Evolutionary conservation across 1,140 invertebrate species (phyloP), one percentile per base, ranked within the genome.

Genomic region (Laodelphax striatellus): DNA sequence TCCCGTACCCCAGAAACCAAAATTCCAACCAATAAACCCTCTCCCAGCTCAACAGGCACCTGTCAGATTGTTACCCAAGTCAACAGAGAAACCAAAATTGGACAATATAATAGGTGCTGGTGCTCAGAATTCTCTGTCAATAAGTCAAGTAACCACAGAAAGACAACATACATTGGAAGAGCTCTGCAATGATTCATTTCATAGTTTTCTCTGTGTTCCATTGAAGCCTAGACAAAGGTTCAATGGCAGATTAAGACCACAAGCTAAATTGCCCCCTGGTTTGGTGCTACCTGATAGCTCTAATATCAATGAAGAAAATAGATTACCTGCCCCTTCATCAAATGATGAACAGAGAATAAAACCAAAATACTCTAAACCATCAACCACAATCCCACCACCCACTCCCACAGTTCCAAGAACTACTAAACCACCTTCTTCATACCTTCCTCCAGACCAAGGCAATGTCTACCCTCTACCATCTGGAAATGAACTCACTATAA

Each of bases 191-290:
- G 59, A 64, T 46, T 44, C 63, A 13, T 64, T 64, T 22, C 63
- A 64, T 19, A 64, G 63, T 34, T 64, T 64, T 43, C 21, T 64
- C n/a, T 64, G 63, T 38, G 58, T 61, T 24, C 59, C 63, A n/a
- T 31, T 58, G 8, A 58, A 56, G n/a, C 43, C 24, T 11, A 58
- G 52, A 17, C 57, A 38, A 55, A 44, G 63, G 24, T 57, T 64
- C 19, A 59, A 64, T 52, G 63, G 63, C 16, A 58, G 46, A 11
- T 11, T 64, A 16, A 58, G 63, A 31, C 55, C 59, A 28, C 53
- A 52, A 19, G 63, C 63, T 16, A 58, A 52, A 42, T 17, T 64
- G 3, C 63, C 63, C 17, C 50, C 59, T 16, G 46, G 46, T 10
- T 50, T 50, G 46, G 11, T 50, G 6, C 21, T 22, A 10, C 46